These are phyloP conservation scores for Pegea sp. DNA, from an alignment of 23 tunicate species.

Conservation along the genomic window DNA sequence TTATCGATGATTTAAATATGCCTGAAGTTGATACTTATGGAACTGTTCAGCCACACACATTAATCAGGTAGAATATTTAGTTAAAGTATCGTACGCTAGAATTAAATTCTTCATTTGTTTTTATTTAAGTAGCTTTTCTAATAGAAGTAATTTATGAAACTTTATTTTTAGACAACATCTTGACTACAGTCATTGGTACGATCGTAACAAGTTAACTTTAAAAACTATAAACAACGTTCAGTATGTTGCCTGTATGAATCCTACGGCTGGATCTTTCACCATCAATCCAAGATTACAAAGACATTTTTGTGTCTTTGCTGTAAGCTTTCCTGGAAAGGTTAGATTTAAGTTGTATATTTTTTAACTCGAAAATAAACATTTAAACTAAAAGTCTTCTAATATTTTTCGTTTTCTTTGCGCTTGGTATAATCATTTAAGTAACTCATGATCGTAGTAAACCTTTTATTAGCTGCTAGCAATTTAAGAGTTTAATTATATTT, in stretches of 20 bases:
- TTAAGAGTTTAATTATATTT: no score
- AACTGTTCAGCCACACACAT: slow-evolving; percentile 94
- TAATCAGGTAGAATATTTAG: slow-evolving; percentile 97
- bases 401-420: no score
- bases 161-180: slow-evolving; percentile 46
- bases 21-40: slow-evolving; percentile 96
- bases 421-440: no score
- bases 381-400: no score
- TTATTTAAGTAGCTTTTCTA: no score
- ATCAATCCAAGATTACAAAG: slow-evolving; percentile 88
- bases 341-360: no score
- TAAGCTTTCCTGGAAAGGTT: slow-evolving; percentile 91
- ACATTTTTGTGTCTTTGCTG: slow-evolving; percentile 90
- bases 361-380: no score
- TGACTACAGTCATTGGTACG: slow-evolving; percentile 98
- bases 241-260: slow-evolving; percentile 97
- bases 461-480: no score
- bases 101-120: no score
- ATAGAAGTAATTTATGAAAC: neutral
- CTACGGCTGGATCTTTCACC: slow-evolving; percentile 98
- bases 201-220: slow-evolving; percentile 56
- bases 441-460: no score
- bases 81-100: no score
- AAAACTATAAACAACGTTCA: slow-evolving; percentile 91
- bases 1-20: slow-evolving; percentile 99